phyloP scores from a whole-genome alignment of 2,797 vertebrate species.

The Rhinatrema bivittatum region DNA sequence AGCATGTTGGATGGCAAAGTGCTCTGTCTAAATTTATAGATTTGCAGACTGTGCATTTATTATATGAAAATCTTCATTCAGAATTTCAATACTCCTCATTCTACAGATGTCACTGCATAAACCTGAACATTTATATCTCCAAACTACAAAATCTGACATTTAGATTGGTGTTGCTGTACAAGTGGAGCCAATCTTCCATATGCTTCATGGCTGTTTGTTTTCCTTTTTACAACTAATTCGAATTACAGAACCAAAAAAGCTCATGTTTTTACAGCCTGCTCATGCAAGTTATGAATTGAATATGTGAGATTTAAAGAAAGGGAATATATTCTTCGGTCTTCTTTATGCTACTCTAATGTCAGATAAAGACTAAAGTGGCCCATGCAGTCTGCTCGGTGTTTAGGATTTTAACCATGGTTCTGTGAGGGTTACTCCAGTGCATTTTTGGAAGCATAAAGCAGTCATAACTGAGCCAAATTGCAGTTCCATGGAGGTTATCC shows the following conservation, averaged over 20 bases:
- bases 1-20: constrained; percentile 12
- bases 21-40: constrained; percentile 26
- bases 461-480: too few relatives aligned
- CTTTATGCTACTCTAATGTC: too few relatives aligned
- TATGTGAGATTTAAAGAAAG: too few relatives aligned
- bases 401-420: too few relatives aligned
- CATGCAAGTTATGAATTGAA: too few relatives aligned
- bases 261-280: too few relatives aligned
- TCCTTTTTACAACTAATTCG: constrained; percentile 16
- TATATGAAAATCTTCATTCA: constrained; percentile 20
- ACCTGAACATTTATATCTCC: constrained; percentile 21
- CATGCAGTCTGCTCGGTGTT: too few relatives aligned
- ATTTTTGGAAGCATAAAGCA: too few relatives aligned
- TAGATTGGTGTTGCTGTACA: constrained; percentile 3
- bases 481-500: too few relatives aligned
- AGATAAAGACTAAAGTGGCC: too few relatives aligned
- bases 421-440: too few relatives aligned
- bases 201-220: constrained; percentile 17
- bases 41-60: constrained; percentile 10
- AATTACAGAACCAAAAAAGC: constrained; percentile 13
- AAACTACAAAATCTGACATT: constrained; percentile 17
- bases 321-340: too few relatives aligned
- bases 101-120: constrained; percentile 25
- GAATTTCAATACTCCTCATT: constrained; percentile 21
- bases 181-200: constrained; percentile 15